phyloP scores from a whole-genome alignment of 2,797 vertebrate genomes.

The Sebastes ruberrimus region DNA sequence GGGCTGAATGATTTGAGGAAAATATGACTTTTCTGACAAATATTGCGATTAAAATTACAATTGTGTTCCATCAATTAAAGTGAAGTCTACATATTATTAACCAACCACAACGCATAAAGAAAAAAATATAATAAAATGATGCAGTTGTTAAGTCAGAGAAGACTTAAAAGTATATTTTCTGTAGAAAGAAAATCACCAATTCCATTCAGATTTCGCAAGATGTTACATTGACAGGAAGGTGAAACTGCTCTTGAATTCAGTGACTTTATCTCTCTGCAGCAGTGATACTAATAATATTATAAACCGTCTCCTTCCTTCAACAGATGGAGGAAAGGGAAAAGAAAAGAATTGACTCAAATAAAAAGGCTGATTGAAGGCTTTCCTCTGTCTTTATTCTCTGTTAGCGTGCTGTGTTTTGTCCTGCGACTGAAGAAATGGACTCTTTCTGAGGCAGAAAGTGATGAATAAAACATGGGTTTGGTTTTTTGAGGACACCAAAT shows the following conservation, averaged over 20 bases:
- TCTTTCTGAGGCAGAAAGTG: constrained; percentile 1
- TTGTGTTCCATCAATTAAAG: too few relatives aligned
- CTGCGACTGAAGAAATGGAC: neutral
- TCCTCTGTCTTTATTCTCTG: neutral
- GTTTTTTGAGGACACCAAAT: constrained; percentile 9
- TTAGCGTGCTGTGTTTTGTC: neutral
- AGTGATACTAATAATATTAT: neutral
- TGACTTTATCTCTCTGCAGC: neutral
- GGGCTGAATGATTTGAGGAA: neutral
- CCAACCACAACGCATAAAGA: too few relatives aligned
- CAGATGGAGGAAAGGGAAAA: neutral
- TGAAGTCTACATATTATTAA: too few relatives aligned
- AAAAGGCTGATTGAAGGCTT: neutral
- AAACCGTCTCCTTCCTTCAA: neutral
- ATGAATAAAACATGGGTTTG: constrained; percentile 39
- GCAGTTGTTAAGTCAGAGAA: too few relatives aligned
- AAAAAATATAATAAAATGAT: too few relatives aligned
- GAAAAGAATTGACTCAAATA: neutral
- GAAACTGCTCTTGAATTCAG: neutral
- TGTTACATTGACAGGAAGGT: too few relatives aligned
- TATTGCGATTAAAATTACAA: too few relatives aligned
- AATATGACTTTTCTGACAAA: neutral
- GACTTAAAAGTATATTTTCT: neutral
- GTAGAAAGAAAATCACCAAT: neutral
- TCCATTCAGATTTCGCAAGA: too few relatives aligned